phyloP scores from a whole-genome alignment of 2,113 vertebrate genomes.

The Piliocolobus tephrosceles region DNA sequence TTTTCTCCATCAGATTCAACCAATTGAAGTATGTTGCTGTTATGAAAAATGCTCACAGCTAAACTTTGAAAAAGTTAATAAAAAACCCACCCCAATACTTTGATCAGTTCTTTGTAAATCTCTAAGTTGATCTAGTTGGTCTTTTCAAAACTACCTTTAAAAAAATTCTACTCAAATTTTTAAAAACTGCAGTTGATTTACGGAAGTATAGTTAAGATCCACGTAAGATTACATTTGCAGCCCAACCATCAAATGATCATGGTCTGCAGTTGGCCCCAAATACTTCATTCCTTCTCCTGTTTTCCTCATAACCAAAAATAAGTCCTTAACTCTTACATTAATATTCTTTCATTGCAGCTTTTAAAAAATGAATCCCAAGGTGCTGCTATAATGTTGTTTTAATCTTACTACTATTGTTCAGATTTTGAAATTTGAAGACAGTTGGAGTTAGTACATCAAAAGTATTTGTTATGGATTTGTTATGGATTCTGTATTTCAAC shows the following conservation, averaged over 20 bases:
- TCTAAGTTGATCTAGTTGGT: not conserved
- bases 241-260: not conserved
- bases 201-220: not conserved
- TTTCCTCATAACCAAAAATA: not conserved
- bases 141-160: not conserved
- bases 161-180: no score
- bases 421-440: not conserved
- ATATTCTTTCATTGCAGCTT: not conserved
- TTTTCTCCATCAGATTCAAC: not conserved
- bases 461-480: not conserved
- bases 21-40: not conserved
- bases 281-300: not conserved
- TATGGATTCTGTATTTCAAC: not conserved
- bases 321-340: not conserved
- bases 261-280: not conserved
- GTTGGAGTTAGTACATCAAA: not conserved
- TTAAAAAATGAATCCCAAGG: not conserved
- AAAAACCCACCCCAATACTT: not conserved
- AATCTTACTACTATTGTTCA: not conserved
- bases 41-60: not conserved
- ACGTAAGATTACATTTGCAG: slow-evolving; percentile 8
- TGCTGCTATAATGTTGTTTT: not conserved
- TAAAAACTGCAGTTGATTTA: not conserved
- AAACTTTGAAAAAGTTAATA: not conserved
- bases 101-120: not conserved